Evolutionary conservation across 1,140 invertebrate genomes (phyloP), one percentile per base, ranked within the genome.

Genomic region (Drosophila bifasciata): DNA sequence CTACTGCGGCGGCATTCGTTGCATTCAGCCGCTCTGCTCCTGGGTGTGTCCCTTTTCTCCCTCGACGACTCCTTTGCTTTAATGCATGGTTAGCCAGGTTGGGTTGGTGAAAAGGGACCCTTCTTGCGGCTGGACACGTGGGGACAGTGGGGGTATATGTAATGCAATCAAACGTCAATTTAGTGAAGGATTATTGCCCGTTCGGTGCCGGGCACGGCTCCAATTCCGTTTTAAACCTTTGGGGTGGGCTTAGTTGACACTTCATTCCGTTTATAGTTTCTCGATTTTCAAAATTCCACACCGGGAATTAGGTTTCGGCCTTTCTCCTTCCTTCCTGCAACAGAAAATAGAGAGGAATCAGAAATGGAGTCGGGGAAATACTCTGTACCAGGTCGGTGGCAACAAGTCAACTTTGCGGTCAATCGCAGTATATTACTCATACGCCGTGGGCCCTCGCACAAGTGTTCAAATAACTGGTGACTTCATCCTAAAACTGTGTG

Each of bases 371-470:
- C 50, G 40, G 50, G 43, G 61, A 61, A 60, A 51, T 64, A 60
- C 44, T 63, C 46, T 57, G 71, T 1, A 56, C 21, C 53, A 11
- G 45, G 49, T 32, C n/a, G n/a, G n/a, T 36, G 32, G 62, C 74
- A 84, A 70, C 52, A 83, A 75, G 75, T 75, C 61, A 79, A 66
- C 70, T 61, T 69, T 57, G 62, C 78, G 73, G 53, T 59, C 57
- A 74, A 77, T 73, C 21, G 55, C 45, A 45, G 46, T 59, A 66
- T 67, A 85, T 85, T 76, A 83, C 80, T 85, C 72, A 79, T 85
- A 85, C 80, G 80, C 52, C 56, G 32, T 48, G 36, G 74, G 40
- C 40, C 7, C 32, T 16, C 55, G 51, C 51, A 59, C 21, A 46
- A 40, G 28, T 9, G 68, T 45, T 64, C 57, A 72, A 84, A 76